Conservation (phyloP, 2,888 invertebrate species). For the Agrochola lota region DNA sequence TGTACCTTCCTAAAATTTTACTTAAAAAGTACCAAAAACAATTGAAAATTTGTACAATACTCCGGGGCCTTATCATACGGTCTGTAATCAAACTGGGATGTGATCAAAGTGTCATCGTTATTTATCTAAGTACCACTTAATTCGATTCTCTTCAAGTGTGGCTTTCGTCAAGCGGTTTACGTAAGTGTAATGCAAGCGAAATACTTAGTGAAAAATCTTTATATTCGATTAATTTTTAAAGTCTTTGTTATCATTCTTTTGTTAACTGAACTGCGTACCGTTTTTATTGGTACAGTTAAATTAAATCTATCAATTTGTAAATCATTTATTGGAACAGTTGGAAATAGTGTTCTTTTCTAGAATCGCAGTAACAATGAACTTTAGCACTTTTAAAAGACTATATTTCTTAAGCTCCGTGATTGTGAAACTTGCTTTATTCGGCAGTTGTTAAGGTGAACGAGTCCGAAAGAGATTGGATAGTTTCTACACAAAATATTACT, state of each 20-base stretch:
- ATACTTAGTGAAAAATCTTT: constrained; percentile 12
- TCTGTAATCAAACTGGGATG: neutral
- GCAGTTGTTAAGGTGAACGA: constrained; percentile 22
- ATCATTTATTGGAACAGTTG: neutral
- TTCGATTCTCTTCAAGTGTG: constrained; percentile 16
- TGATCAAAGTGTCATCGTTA: neutral
- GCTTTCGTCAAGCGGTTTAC: constrained; percentile 43
- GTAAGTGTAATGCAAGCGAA: constrained; percentile 23
- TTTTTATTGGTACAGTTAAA: neutral
- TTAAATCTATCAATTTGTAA: neutral
- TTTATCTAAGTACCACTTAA: constrained; percentile 27
- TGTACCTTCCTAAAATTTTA: too few species aligned
- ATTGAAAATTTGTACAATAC: neutral
- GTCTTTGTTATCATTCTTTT: constrained; percentile 17
- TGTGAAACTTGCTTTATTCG: constrained; percentile 23
- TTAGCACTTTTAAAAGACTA: constrained; percentile 4
- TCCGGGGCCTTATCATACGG: neutral
- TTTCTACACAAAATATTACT: neutral
- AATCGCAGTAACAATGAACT: neutral
- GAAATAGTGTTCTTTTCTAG: neutral
- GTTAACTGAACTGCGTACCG: constrained; percentile 2
- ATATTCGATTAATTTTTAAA: neutral
- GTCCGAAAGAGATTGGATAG: constrained; percentile 22
- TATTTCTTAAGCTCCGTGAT: constrained; percentile 11
- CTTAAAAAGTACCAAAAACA: neutral